Base-by-base conservation (phyloP, 2,888 invertebrate genomes). In the Microplitis deprimator region DNA sequence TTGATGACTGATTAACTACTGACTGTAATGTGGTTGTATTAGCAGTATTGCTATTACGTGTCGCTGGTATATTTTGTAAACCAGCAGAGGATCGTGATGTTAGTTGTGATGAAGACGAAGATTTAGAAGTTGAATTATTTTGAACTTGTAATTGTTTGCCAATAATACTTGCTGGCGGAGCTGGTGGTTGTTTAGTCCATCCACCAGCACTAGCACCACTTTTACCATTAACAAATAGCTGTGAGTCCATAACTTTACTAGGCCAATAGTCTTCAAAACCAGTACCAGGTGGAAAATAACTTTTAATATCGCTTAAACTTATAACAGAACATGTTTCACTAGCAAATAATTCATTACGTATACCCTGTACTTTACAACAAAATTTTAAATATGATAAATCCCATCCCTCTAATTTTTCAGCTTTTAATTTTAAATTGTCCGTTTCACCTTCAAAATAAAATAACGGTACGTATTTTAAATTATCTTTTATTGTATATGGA, bases 181-280 rank as follows among this genome's bases (percentile, higher is more conserved):
- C 94, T 0, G 93, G 92, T 0, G 95, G 95, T 82, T 95, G 95
- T 41, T 95, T 91, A 39, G 95, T 95, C 95, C 95, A 95, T 83
- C 95, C 95, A 0, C 95, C 94, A 80, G 92, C 91, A 77, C 89
- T 89, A 59, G 87, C 88, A 65, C 90, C 88, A 77, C 93, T 93
- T 87, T 94, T 94, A 61, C 94, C 93, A 72, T 92, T 93, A 83
- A 96, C 93, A 68, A 96, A 90, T 20, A 96, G 91, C 88, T 96
- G 95, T 0, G 95, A 94, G 85, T 96, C 96, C 81, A 96, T 94
- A 77, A 96, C 95, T 90, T 96, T 96, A 87, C 94, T 95, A 0
- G 97, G 97, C 97, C 97, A 97, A 89, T 97, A 97, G 85, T 97
- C 96, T 88, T 97, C 97, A 87, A 97, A 97, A 83, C 95, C 93